These are phyloP conservation scores for Leptogaster cylindrica DNA, from an alignment of 2,888 invertebrate species.

Conservation along the genomic window DNA sequence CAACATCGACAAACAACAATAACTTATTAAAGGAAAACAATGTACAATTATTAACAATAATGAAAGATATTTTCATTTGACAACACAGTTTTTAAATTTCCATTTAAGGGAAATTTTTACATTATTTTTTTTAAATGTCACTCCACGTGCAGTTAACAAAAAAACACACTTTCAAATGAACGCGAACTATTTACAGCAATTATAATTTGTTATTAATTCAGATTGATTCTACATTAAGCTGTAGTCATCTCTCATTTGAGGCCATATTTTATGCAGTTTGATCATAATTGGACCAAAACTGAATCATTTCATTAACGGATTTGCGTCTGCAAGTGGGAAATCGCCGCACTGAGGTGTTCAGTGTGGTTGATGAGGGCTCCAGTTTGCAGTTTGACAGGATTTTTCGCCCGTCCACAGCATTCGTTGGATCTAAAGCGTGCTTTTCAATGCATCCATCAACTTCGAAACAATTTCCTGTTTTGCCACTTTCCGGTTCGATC, in stretches of 20 bases:
- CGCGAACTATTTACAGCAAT: too few species aligned
- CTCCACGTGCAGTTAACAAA: too few species aligned
- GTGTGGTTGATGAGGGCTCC: background rate
- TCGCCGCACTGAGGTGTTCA: background rate
- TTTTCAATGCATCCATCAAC: slow-evolving; percentile 8
- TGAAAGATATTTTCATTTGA: too few species aligned
- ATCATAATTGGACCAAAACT: slow-evolving; percentile 42
- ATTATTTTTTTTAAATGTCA: too few species aligned
- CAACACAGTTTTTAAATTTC: too few species aligned
- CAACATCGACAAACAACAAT: too few species aligned
- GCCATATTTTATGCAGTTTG: background rate
- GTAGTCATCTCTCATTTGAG: too few species aligned
- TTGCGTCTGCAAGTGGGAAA: slow-evolving; percentile 27
- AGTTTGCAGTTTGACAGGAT: background rate
- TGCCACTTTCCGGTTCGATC: background rate
- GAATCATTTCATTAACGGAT: slow-evolving; percentile 45
- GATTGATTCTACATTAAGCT: background rate
- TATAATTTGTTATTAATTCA: too few species aligned
- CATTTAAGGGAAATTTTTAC: too few species aligned
- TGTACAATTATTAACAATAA: too few species aligned
- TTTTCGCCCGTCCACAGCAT: background rate
- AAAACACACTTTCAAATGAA: too few species aligned
- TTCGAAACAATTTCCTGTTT: slow-evolving; percentile 13
- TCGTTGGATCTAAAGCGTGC: background rate
- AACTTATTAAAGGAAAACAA: too few species aligned